Conservation (phyloP, 64 coral and sea anemone species). For the Catalaphyllia jardinei region DNA sequence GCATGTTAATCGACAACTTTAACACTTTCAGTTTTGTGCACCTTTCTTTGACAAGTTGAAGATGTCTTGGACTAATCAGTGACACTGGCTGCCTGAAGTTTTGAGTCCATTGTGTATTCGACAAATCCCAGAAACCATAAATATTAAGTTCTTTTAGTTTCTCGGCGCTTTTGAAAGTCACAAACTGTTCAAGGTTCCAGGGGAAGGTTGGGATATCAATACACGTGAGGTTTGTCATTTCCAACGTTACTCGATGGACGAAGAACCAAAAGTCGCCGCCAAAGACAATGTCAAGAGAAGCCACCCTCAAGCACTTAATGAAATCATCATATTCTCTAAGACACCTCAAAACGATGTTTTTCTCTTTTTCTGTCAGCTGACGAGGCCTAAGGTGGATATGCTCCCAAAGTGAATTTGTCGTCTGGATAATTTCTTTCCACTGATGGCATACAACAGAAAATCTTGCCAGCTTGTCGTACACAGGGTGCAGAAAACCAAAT, state of each 20-base stretch:
- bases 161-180: conserved; percentile 15
- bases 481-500: conserved; percentile 24
- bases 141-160: conserved; percentile 19
- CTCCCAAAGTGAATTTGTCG: conserved; percentile 23
- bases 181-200: conserved; percentile 33
- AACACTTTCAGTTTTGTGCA: not conserved
- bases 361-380: not conserved
- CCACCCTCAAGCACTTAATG: conserved; percentile 29
- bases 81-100: not conserved
- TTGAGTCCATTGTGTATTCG: conserved; percentile 3
- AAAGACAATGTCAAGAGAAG: conserved; percentile 1
- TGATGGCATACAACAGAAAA: conserved; percentile 19
- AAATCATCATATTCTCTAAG: conserved; percentile 5
- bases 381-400: conserved; percentile 14
- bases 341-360: conserved; percentile 2
- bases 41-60: not conserved
- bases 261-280: conserved; percentile 17
- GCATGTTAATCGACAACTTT: conserved; percentile 30
- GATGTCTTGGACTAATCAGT: conserved; percentile 19
- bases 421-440: conserved; percentile 28
- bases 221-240: conserved; percentile 38
- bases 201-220: conserved; percentile 22
- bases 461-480: not conserved
- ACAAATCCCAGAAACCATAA: conserved; percentile 44
- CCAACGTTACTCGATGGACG: conserved; percentile 6